These are phyloP conservation scores for Phyto melanocephala DNA, from an alignment of 2,888 invertebrate species.

Conservation along the genomic window DNA sequence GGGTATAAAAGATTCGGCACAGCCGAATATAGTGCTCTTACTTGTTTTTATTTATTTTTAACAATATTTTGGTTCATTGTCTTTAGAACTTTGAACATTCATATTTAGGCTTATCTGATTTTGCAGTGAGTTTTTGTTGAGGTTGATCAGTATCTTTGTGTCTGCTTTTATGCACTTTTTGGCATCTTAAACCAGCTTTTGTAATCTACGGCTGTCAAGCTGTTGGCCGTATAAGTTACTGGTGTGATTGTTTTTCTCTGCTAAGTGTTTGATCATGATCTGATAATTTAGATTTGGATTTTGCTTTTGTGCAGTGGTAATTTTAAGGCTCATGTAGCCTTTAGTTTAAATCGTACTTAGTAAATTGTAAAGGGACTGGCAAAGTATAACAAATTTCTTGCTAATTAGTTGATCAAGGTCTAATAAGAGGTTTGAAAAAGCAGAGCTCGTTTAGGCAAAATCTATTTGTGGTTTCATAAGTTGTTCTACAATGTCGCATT, in stretches of 20 bases:
- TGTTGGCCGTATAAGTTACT: neutral
- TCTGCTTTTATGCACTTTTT: neutral
- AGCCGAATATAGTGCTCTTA: too few relatives aligned
- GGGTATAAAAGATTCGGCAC: too few relatives aligned
- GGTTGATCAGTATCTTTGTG: constrained; percentile 15
- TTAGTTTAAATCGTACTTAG: neutral
- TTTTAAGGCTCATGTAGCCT: neutral
- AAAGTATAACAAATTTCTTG: neutral
- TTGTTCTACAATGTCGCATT: too few relatives aligned
- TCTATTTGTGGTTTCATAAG: too few relatives aligned
- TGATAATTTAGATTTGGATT: constrained; percentile 29
- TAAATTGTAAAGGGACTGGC: neutral
- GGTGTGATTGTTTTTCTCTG: neutral
- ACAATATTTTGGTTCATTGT: constrained; percentile 21
- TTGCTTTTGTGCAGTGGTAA: neutral
- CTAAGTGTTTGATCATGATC: constrained; percentile 54
- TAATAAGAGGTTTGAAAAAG: too few relatives aligned
- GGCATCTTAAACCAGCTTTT: constrained; percentile 18
- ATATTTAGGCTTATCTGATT: constrained; percentile 8
- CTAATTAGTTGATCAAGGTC: neutral
- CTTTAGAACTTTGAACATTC: neutral
- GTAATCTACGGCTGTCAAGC: constrained; percentile 17
- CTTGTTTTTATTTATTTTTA: too few relatives aligned
- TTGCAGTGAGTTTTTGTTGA: neutral
- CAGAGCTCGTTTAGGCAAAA: too few relatives aligned